Evolutionary conservation across 2,797 vertebrate genomes (phyloP).

Genomic region (Oophaga sylvatica): DNA sequence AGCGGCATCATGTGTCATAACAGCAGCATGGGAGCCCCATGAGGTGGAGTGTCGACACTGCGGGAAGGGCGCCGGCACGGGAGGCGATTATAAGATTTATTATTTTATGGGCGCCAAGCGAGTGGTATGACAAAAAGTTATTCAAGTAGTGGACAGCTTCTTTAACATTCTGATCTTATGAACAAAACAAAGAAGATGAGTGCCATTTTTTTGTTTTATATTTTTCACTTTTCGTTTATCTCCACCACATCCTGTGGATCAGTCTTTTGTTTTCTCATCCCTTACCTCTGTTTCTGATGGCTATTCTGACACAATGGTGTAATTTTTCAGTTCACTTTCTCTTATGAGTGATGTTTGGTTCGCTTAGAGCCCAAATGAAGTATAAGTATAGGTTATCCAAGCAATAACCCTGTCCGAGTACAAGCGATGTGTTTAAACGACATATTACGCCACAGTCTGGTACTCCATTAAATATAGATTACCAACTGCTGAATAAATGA

Average conservation of each 20-base stretch:
- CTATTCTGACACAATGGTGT: constrained; percentile 63
- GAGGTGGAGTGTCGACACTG: too few species aligned
- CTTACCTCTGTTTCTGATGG: neutral
- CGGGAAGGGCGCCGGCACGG: too few species aligned
- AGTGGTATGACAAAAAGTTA: too few species aligned
- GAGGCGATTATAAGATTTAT: too few species aligned
- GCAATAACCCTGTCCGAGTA: constrained; percentile 77
- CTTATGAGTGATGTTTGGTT: constrained; percentile 79
- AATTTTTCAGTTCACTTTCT: constrained; percentile 79
- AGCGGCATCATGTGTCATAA: too few species aligned
- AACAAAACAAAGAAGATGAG: neutral
- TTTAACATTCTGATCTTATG: neutral
- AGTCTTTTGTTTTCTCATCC: neutral
- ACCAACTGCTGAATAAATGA: constrained; percentile 82
- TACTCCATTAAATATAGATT: constrained; percentile 85
- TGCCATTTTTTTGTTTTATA: neutral
- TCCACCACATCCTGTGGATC: neutral
- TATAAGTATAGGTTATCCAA: constrained; percentile 82
- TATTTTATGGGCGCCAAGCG: too few species aligned
- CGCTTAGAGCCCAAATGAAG: constrained; percentile 80
- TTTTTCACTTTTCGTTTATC: neutral
- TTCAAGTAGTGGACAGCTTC: too few species aligned
- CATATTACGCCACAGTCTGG: constrained; percentile 82
- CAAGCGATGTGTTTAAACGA: constrained; percentile 80
- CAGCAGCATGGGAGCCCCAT: too few species aligned